Evolutionary conservation across 2,113 vertebrate genomes (phyloP).

Genomic region (Madoqua kirkii): DNA sequence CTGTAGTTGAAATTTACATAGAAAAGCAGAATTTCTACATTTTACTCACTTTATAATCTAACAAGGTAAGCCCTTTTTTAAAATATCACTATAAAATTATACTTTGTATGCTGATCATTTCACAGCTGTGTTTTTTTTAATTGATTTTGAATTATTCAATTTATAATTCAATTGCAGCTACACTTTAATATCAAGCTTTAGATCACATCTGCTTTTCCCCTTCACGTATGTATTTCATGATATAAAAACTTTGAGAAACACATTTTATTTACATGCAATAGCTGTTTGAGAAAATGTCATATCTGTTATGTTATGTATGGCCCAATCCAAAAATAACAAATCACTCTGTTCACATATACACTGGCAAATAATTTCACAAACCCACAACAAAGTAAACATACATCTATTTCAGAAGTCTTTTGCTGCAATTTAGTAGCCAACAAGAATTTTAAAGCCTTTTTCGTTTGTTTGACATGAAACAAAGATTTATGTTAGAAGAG

Average conservation of each 20-base stretch:
- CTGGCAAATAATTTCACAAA: not conserved
- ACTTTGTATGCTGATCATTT: not conserved
- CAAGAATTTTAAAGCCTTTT: constrained; percentile 12
- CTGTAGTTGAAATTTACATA: not conserved
- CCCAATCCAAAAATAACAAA: not conserved
- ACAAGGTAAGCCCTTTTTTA: not conserved
- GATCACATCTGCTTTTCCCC: not conserved
- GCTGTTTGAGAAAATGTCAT: not conserved
- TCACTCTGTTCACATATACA: not conserved
- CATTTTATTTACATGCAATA: not conserved
- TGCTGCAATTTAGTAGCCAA: not conserved
- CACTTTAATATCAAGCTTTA: constrained; percentile 11
- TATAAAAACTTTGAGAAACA: constrained; percentile 10
- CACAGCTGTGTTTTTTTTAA: constrained; percentile 2
- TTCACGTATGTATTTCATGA: not conserved
- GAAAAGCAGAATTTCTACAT: not conserved
- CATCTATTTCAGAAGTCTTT: not conserved
- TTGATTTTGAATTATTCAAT: constrained; percentile 5
- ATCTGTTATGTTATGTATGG: not conserved
- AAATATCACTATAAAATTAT: not conserved
- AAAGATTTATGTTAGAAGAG: constrained; percentile 23
- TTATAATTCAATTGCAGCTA: not conserved
- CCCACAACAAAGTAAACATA: not conserved
- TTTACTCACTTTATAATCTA: not conserved
- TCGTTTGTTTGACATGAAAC: not conserved